A percentile compares a stretch with the other conserved stretches of the same genome.
Evolutionary conservation across 2,888 invertebrate genomes (phyloP).

Genomic region (Lypha dubia): DNA sequence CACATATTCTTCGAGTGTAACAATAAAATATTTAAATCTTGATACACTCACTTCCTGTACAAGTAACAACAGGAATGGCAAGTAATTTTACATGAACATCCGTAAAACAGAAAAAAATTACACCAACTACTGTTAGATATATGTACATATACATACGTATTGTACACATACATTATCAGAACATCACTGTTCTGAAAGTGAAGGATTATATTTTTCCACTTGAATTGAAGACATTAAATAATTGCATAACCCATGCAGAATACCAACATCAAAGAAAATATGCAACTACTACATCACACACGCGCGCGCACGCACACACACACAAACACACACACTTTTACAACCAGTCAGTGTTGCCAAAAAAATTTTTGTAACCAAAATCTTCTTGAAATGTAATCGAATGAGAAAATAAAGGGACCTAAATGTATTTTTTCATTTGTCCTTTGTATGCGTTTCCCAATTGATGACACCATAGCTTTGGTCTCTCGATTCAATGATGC

Average conservation of each 20-base stretch:
- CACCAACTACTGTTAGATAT: not conserved
- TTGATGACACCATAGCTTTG: no score
- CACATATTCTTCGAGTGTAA: constrained; percentile 23
- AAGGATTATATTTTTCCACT: constrained; percentile 50
- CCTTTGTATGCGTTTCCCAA: no score
- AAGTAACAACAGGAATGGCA: constrained; percentile 54
- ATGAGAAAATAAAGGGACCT: no score
- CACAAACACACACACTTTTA: no score
- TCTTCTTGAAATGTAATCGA: no score
- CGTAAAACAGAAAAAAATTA: not conserved
- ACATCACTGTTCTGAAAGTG: constrained; percentile 26
- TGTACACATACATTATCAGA: not conserved
- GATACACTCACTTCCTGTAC: not conserved
- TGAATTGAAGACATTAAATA: constrained; percentile 38
- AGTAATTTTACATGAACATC: constrained; percentile 59
- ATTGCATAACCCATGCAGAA: constrained; percentile 28
- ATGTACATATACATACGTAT: not conserved
- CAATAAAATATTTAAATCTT: constrained; percentile 11
- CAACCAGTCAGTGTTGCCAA: no score
- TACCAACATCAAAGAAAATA: not conserved
- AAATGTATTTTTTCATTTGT: no score
- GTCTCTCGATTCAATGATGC: no score
- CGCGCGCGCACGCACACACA: no score
- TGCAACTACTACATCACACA: not conserved
- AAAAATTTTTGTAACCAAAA: no score